phyloP scores from a whole-genome alignment of 2,113 vertebrate species.

The Sminthopsis crassicaudata region DNA sequence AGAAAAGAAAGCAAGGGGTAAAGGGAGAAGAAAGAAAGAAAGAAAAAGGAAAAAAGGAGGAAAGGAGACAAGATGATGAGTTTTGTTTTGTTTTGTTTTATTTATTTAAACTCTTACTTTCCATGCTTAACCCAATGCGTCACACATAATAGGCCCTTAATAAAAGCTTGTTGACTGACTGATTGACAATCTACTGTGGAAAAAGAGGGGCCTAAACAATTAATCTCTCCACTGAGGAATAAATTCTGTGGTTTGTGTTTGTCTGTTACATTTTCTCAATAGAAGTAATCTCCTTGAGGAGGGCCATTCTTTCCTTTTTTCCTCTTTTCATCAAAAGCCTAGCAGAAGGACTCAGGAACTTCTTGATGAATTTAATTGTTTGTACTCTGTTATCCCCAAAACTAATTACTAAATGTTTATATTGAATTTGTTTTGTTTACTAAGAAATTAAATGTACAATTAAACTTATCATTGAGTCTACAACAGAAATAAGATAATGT shows the following conservation, averaged over 20 bases:
- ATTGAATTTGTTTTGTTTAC: neutral
- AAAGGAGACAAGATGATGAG: neutral
- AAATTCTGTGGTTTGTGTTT: neutral
- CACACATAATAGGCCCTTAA: neutral
- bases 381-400: neutral
- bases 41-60: neutral
- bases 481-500: neutral
- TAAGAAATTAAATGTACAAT: neutral
- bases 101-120: neutral
- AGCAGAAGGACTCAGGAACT: neutral
- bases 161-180: neutral
- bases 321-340: neutral
- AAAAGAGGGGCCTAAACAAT: neutral
- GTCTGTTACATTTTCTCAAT: neutral
- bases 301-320: neutral
- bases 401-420: neutral
- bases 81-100: neutral
- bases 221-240: neutral
- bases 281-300: neutral
- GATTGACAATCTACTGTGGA: neutral
- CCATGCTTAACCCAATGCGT: neutral
- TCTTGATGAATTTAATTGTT: neutral
- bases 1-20: neutral
- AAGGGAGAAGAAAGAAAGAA: neutral
- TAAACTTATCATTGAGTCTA: neutral